Evolutionary conservation across 2,113 vertebrate genomes (phyloP), one percentile per base, ranked within the genome.

Genomic region (Pangasianodon gigas): DNA sequence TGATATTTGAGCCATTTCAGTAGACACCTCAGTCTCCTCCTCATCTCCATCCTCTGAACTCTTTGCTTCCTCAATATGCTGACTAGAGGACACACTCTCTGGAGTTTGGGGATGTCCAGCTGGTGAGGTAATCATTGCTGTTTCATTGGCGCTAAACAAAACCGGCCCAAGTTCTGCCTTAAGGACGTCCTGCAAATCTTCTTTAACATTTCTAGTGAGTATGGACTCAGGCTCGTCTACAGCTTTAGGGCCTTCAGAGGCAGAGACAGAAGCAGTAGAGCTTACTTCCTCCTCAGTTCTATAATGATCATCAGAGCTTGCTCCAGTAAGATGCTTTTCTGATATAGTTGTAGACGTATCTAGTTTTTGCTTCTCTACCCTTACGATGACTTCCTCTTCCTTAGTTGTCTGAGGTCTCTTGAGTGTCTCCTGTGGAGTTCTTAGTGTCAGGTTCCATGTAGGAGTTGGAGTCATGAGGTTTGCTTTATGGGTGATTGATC

Each of bases 231-330:
- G 52, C 75, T 89, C 69, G 60, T 60, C 52, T 65, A 60, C 46
- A 85, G 67, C 52, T 74, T 69, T 69, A 87, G 54, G 14, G 9
- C 14, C 41, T n/a, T 51, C 67, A 19, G 92, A 90, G 86, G 90
- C 89, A 0, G 91, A 95, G 1, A 93, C 86, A 83, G 92, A 91
- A 83, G 94, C 91, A 11, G 90, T 90, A 2, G 92, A 79, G 4
- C 83, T 90, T 56, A 93, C 93, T 85, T 93, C 92, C 88, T 95
- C 93, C 4, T 90, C 10, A 75, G 93, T 93, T 26, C 94, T 85
- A 65, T 94, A 93, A 58, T 67, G 88, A 90, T 95, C 93, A 14
- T 91, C 79, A 13, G 90, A 86, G 18, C 24, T 77, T 11, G 85
- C 91, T 85, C 89, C 93, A 51, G 91, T 87, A 19, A 91, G 90